Evolutionary conservation across 2,797 vertebrate species (phyloP), one percentile per base, ranked within the genome.

Genomic region (Spea hammondii): DNA sequence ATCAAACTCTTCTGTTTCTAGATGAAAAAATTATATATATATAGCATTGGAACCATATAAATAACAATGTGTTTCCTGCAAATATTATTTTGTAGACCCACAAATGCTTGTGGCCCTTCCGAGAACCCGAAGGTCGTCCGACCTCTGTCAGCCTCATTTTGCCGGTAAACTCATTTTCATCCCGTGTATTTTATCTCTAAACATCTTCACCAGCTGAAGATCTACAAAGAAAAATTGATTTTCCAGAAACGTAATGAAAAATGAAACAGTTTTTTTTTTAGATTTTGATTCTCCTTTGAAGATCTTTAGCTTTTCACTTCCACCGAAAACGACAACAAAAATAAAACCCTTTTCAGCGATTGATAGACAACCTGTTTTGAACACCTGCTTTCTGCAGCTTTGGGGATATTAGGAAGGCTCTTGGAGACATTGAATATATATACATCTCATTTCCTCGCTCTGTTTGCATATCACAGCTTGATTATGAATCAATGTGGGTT

Each of bases 371-470:
- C 14, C 48, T 50, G 57, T 9, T 64, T 44, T 6, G 55, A 74
- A 13, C 72, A 74, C 59, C 72, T 62, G 72, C 59, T 13, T 60
- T 17, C 17, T 10, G 12, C 55, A 46, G 57, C 59, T 49, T 50
- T 64, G 8, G 47, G n/a, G 57, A 64, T 48, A 72, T 62, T 4
- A 72, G 46, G 47, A 62, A 71, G 8, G 13, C 5, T 48, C 55
- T 17, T 6, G 13, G 55, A 72, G 45, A 72, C 62, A 14, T 59
- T 50, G 57, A 11, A 62, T 74, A 64, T 12, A 32, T 32, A 44
- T 64, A 50, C 72, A 74, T 74, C 59, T 74, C 57, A 74, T 74
- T 74, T 49, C 11, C 55, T 60, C 14, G 32, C 11, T 46, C 50
- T 57, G 10, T 72, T 54, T 51, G 32, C 53, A 59, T 59, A 8